Conservation (phyloP, 2,888 invertebrate genomes). For the Melitaea athalia region DNA sequence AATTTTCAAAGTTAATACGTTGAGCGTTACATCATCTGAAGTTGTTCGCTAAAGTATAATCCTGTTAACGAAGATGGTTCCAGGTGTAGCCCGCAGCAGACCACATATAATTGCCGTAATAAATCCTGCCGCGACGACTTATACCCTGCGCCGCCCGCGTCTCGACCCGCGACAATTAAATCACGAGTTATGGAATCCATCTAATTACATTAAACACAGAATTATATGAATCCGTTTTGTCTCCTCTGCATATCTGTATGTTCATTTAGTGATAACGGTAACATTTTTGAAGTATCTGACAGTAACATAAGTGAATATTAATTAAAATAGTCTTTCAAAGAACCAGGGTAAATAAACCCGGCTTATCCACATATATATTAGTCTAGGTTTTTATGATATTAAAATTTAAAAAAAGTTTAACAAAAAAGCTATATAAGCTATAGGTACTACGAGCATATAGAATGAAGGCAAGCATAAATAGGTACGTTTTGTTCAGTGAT, state of each 20-base stretch:
- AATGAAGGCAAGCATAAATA: too few relatives aligned
- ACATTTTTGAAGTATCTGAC: neutral
- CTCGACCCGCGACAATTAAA: slow-evolving; percentile 75
- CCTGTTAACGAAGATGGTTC: slow-evolving; percentile 54
- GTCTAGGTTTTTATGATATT: too few relatives aligned
- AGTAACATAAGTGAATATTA: neutral
- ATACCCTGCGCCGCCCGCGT: slow-evolving; percentile 49
- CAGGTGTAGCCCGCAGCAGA: slow-evolving; percentile 61
- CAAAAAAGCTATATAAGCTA: too few relatives aligned
- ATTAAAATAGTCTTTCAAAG: neutral
- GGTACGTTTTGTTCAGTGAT: too few relatives aligned
- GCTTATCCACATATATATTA: too few relatives aligned
- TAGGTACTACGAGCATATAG: too few relatives aligned
- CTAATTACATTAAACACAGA: slow-evolving; percentile 56
- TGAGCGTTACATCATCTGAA: slow-evolving; percentile 49
- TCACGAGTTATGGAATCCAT: slow-evolving; percentile 66
- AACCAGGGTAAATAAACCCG: too few relatives aligned
- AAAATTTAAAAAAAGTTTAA: too few relatives aligned
- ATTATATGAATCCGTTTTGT: slow-evolving; percentile 1
- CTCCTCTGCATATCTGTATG: slow-evolving; percentile 1
- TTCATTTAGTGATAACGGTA: neutral
- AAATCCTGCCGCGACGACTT: slow-evolving; percentile 69
- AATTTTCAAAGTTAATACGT: slow-evolving; percentile 43
- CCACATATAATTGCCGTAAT: slow-evolving; percentile 76
- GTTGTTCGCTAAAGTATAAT: slow-evolving; percentile 52